A percentile compares a stretch with the other conserved stretches of the same genome.
Conservation (phyloP, 2,888 invertebrate genomes). For the Stenotaenia linearis region DNA sequence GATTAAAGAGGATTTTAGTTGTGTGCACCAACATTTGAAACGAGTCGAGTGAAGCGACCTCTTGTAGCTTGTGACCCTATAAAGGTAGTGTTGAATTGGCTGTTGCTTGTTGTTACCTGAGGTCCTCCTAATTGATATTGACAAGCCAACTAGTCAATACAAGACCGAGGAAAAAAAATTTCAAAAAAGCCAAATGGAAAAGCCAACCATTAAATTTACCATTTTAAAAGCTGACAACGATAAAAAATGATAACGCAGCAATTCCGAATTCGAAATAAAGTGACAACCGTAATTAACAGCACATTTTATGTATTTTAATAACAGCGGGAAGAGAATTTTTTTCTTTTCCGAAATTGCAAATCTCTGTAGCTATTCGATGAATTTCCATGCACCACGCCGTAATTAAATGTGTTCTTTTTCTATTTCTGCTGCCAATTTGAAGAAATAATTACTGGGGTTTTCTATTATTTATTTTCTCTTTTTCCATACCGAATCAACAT, state of each 20-base stretch:
- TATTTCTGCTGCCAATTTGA: background rate
- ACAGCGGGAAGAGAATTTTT: background rate
- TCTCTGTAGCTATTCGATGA: background rate
- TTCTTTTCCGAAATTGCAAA: background rate
- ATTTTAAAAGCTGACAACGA: background rate
- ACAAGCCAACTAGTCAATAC: background rate
- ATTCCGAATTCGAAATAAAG: background rate
- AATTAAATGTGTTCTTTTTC: background rate
- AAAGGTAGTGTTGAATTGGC: constrained; percentile 24
- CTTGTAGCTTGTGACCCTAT: constrained; percentile 20
- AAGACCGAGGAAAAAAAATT: background rate
- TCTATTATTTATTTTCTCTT: background rate
- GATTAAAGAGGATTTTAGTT: constrained; percentile 24
- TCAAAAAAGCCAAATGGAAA: background rate
- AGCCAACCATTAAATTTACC: background rate
- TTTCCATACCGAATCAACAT: background rate
- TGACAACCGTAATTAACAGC: background rate
- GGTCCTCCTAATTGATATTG: constrained; percentile 14
- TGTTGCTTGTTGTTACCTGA: constrained; percentile 17
- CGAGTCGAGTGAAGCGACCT: constrained; percentile 26
- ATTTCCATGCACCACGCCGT: background rate
- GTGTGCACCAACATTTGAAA: constrained; percentile 21
- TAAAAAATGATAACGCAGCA: background rate
- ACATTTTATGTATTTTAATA: background rate
- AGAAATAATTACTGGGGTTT: background rate